phyloP scores from a whole-genome alignment of 1,140 invertebrate genomes.

The Chrysopa pallens region DNA sequence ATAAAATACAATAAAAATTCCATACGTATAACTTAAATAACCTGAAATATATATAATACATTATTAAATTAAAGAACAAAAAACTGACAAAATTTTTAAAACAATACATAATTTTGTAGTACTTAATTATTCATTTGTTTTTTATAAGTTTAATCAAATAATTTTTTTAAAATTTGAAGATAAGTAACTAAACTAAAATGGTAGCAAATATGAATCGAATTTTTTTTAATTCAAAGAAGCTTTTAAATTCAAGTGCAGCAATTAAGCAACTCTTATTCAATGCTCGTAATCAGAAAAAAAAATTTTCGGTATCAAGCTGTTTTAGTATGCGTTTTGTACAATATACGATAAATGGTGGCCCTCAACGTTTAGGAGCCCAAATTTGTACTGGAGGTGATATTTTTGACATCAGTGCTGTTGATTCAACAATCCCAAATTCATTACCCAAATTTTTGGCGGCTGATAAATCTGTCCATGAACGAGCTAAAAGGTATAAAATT shows the following conservation, averaged over 20 bases:
- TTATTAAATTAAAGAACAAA: no score
- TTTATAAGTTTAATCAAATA: no score
- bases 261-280: no score
- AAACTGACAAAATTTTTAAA: no score
- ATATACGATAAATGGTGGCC: conserved; percentile 25
- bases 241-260: no score
- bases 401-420: conserved; percentile 33
- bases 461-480: conserved; percentile 27
- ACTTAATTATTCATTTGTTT: no score
- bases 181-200: neutral
- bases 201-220: neutral
- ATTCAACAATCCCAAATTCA: conserved; percentile 34
- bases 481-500: conserved; percentile 32
- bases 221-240: neutral
- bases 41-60: no score
- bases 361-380: conserved; percentile 35
- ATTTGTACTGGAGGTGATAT: conserved; percentile 31
- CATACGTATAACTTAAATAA: no score
- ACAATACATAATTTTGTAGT: no score
- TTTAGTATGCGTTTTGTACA: conserved; percentile 30
- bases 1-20: no score
- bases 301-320: conserved; percentile 9
- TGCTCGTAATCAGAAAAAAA: conserved; percentile 1
- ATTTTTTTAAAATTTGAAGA: neutral
- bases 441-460: conserved; percentile 33